Evolutionary conservation across 2,888 invertebrate genomes (phyloP).

Genomic region (Seira sanloemensis): DNA sequence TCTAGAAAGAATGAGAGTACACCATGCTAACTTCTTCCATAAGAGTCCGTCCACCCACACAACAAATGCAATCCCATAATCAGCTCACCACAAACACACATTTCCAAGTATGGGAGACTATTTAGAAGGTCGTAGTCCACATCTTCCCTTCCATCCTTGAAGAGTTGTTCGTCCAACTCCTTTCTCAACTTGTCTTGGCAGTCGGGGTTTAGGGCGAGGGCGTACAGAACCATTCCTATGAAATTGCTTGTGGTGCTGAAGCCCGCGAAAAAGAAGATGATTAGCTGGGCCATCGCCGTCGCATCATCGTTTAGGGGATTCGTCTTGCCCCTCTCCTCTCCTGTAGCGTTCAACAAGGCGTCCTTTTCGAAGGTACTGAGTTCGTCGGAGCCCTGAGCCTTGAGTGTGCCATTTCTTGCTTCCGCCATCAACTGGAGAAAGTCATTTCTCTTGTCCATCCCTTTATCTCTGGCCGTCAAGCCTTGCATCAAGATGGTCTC

Average conservation of each 20-base stretch:
- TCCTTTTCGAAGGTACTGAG: constrained; percentile 65
- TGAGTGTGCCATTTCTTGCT: constrained; percentile 44
- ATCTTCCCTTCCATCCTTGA: constrained; percentile 14
- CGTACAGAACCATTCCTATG: constrained; percentile 39
- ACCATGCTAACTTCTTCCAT: not conserved
- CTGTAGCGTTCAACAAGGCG: not conserved
- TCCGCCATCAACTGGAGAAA: constrained; percentile 67
- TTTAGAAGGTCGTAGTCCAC: constrained; percentile 49
- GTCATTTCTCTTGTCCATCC: constrained; percentile 50
- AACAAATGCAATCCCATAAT: not conserved
- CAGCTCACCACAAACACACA: constrained; percentile 21
- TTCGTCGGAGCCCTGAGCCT: constrained; percentile 38
- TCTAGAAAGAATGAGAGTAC: not conserved
- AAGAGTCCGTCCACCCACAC: not conserved
- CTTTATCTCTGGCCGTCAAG: constrained; percentile 35
- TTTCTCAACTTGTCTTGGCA: constrained; percentile 49
- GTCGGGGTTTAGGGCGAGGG: constrained; percentile 39
- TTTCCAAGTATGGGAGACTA: constrained; percentile 34
- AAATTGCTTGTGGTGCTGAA: constrained; percentile 46
- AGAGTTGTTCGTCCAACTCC: constrained; percentile 28
- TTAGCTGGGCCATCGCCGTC: constrained; percentile 32
- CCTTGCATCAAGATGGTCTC: constrained; percentile 20
- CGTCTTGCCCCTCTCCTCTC: not conserved
- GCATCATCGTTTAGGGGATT: constrained; percentile 36
- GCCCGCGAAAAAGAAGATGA: constrained; percentile 58